A percentile compares a stretch with the other conserved stretches of the same genome.
Evolutionary conservation across 2,113 vertebrate species (phyloP).

Genomic region (Crypturellus undulatus): DNA sequence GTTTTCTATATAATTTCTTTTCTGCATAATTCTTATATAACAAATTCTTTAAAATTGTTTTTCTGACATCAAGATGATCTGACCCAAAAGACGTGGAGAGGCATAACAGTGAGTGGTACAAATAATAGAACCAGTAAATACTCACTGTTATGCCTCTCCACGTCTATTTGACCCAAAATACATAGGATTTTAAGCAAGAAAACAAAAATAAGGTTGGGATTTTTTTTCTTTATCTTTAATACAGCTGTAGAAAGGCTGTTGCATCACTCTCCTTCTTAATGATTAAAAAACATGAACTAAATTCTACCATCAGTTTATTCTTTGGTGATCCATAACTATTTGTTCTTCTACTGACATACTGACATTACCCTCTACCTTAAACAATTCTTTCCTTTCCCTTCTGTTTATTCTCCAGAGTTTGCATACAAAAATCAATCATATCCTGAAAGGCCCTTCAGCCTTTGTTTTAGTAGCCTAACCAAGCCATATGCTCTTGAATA

Average conservation of each 20-base stretch:
- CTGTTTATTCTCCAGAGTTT: constrained; percentile 13
- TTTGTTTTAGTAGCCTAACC: background rate
- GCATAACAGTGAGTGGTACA: background rate
- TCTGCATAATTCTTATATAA: background rate
- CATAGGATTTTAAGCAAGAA: background rate
- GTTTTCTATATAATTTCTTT: background rate
- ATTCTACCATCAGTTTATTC: background rate
- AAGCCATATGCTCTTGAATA: background rate
- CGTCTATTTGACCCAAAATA: background rate
- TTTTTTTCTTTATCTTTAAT: background rate
- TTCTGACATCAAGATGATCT: background rate
- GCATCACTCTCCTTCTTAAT: background rate
- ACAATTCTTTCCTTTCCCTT: background rate
- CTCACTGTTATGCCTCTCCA: no score
- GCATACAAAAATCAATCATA: constrained; percentile 18
- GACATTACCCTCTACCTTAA: background rate
- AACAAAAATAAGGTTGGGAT: background rate
- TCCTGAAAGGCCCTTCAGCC: background rate
- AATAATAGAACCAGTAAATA: no score
- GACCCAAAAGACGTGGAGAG: background rate
- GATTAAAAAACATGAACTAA: background rate
- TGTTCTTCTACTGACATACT: background rate
- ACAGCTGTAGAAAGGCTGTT: background rate
- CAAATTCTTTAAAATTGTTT: background rate
- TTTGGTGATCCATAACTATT: constrained; percentile 3